Percentiles rank a stretch among this genome's conserved stretches.
phyloP scores from a whole-genome alignment of 1,140 invertebrate genomes.

The Psilanteris sp. region DNA sequence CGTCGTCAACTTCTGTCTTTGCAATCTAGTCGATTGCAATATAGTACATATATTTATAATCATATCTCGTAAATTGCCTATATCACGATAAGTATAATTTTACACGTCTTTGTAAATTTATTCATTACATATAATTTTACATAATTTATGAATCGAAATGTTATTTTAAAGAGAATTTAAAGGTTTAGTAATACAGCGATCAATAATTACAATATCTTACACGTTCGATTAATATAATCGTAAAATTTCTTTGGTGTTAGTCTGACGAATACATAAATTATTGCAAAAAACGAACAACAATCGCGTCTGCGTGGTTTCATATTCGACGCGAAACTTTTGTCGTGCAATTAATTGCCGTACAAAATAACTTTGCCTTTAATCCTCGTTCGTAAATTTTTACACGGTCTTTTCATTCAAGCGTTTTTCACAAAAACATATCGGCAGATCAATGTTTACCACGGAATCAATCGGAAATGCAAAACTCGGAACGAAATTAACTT shows the following conservation, averaged over 20 bases:
- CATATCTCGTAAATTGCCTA: conserved; percentile 60
- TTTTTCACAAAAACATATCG: too few relatives aligned
- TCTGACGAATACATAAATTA: conserved; percentile 3
- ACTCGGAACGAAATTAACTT: too few relatives aligned
- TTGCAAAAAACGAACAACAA: not conserved
- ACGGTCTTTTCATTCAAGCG: too few relatives aligned
- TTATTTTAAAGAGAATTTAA: conserved; percentile 68
- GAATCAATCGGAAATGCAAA: too few relatives aligned
- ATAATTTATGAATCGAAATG: conserved; percentile 63
- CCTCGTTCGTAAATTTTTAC: too few relatives aligned
- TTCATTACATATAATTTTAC: conserved; percentile 63
- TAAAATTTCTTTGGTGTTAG: conserved; percentile 56
- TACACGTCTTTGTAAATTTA: conserved; percentile 62
- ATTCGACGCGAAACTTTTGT: too few relatives aligned
- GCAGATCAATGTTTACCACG: too few relatives aligned
- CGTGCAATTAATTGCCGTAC: too few relatives aligned
- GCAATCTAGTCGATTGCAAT: conserved; percentile 69
- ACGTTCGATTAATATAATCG: conserved; percentile 61
- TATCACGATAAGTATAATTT: conserved; percentile 74
- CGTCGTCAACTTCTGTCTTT: not conserved
- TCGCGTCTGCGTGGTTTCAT: too few relatives aligned
- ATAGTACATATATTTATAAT: conserved; percentile 75
- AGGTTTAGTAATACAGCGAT: conserved; percentile 69
- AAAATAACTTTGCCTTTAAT: too few relatives aligned
- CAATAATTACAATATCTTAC: conserved; percentile 79